A percentile compares a stretch with the other conserved stretches of the same genome.
Conservation (phyloP, 2,113 vertebrate species). For the Barnardius zonarius region DNA sequence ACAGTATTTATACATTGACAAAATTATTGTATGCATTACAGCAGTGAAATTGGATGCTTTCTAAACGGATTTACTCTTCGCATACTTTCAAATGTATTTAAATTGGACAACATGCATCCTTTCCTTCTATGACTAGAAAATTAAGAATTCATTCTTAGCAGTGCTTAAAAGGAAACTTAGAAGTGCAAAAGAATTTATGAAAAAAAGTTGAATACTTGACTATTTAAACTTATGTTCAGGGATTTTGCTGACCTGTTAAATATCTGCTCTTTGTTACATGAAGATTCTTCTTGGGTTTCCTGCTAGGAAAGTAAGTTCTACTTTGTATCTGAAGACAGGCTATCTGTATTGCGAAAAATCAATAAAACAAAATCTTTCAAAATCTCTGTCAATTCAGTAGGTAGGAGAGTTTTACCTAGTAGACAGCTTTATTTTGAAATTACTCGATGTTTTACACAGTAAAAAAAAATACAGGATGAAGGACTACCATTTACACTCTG, state of each 20-base stretch:
- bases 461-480: background rate
- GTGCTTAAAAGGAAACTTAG: background rate
- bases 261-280: background rate
- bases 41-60: background rate
- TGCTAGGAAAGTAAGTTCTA: background rate
- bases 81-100: background rate
- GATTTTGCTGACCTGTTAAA: background rate
- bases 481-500: background rate
- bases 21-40: background rate
- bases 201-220: background rate
- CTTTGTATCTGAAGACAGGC: background rate
- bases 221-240: background rate
- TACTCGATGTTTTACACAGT: background rate
- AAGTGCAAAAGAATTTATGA: background rate
- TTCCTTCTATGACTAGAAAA: background rate
- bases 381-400: background rate
- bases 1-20: background rate
- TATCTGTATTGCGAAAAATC: background rate
- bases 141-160: background rate
- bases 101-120: background rate
- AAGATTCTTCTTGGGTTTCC: background rate
- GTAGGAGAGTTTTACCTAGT: background rate
- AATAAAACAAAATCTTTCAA: background rate
- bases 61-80: background rate
- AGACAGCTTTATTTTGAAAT: background rate